These are phyloP conservation scores for Ophthalmolycus amberensis DNA, from an alignment of 2,113 vertebrate species.

Conservation along the genomic window DNA sequence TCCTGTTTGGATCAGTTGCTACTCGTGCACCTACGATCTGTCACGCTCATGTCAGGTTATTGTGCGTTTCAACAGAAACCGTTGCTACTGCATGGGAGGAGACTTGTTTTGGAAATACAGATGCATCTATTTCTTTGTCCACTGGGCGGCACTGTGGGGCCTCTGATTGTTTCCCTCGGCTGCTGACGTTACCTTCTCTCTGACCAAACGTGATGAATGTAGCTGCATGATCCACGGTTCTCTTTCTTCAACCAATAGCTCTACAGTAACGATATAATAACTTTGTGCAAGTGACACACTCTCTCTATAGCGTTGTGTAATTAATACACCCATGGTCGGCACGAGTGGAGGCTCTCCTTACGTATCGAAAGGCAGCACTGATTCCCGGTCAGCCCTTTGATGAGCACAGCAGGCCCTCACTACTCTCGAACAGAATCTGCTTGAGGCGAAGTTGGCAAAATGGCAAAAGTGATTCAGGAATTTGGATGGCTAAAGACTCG, in stretches of 20 bases:
- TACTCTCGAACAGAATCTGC: conserved; percentile 17
- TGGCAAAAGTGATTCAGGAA: conserved; percentile 9
- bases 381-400: conserved; percentile 19
- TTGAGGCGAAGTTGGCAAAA: conserved; percentile 13
- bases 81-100: background rate
- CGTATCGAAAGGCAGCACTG: conserved; percentile 16
- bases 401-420: conserved; percentile 34
- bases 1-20: background rate
- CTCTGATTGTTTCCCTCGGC: conserved; percentile 30
- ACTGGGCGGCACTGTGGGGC: conserved; percentile 72
- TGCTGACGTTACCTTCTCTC: background rate
- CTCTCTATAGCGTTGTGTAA: background rate
- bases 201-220: background rate
- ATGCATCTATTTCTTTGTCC: conserved; percentile 34
- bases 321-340: background rate
- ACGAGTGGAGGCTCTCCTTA: background rate
- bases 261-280: background rate
- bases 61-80: background rate
- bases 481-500: background rate
- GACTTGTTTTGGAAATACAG: background rate
- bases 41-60: too few relatives aligned
- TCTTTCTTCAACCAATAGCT: background rate
- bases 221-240: background rate
- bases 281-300: background rate
- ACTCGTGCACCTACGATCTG: background rate